Base-by-base conservation (phyloP, 2,797 vertebrate genomes). In the Gobio occitaniae region DNA sequence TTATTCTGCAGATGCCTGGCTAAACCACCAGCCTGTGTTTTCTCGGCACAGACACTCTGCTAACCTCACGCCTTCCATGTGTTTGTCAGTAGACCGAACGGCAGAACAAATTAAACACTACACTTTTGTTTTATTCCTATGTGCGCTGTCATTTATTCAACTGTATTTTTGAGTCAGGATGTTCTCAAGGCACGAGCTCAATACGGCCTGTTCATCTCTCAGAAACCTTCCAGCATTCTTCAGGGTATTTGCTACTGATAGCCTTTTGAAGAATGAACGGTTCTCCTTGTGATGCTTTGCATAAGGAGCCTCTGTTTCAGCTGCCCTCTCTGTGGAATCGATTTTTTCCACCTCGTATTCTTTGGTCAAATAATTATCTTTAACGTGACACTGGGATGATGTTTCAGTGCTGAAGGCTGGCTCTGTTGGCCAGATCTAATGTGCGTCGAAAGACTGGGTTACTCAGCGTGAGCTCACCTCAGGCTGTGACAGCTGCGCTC, bases 401-500 rank as follows among this genome's bases (percentile, higher is more conserved):
- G 76, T 50, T 52, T 76, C 84, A 48, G 87, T 8, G 59, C 25
- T 72, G 69, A 90, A 88, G 85, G 65, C 78, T 83, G 71, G 9
- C 25, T 83, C 74, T 86, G 77, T 81, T 86, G 76, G 29, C 72
- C 47, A 44, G 32, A 71, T 19, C 25, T 74, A 82, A 82, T 77
- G 85, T 82, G 36, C 71, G 19, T 86, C 63, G 48, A 87, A 84
- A 83, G 85, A 89, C 85, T 2, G 61, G 74, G 81, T 89, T 82
- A 86, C 65, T 65, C 72, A 52, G 82, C 72, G 63, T 88, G 69
- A 63, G 29, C 88, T 86, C n/a, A 92, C 92, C 92, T 88, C 75
- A 61, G 90, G 91, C 89, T 77, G 87, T 85, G 89, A 88, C 90
- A 93, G 91, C 91, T 92, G 91, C 9, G 89, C 71, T 88, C 81